Base-by-base conservation (phyloP, 2,888 invertebrate species). In the Dendrolimus houi region DNA sequence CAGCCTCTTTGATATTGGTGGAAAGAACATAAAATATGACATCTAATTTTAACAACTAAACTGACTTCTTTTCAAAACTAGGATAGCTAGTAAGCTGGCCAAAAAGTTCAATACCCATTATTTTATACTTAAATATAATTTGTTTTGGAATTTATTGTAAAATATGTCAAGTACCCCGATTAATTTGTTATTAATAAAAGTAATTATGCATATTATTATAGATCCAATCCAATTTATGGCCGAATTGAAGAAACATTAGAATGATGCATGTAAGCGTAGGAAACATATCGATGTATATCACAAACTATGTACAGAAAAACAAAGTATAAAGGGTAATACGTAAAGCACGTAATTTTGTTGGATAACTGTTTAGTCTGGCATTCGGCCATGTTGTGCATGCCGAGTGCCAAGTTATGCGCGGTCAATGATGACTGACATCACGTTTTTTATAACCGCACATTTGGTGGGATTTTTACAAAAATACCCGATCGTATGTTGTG, bases 331-430 rank as follows among this genome's bases (percentile, higher is more conserved):
- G 57, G 63, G 53, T 57, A 58, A 55, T 53, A 60, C 59, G 62
- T 63, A 29, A 29, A 60, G 61, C 66, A 63, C 71, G 74, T 64
- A 73, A 75, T 76, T 75, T 76, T 77, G 75, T 77, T 76, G 75
- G 69, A 71, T 75, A 79, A 77, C 69, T 65, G 67, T 64, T 74
- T 64, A 63, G 69, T 69, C 77, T 89, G 89, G 89, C 89, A 77
- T 64, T 66, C 62, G 67, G 83, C 88, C 89, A 88, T 80, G 78
- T 81, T 85, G 81, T 80, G 80, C 74, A 79, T 80, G 76, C 73
- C 79, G 77, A 77, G 75, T 85, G 86, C 87, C 85, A 86, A 85
- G 79, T 80, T 75, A 76, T 83, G 78, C 79, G 76, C 71, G 76
- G 74, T 74, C 75, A 74, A 68, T 69, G 67, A 72, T 74, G 77